Evolutionary conservation across 2,888 invertebrate genomes (phyloP), one percentile per base, ranked within the genome.

Genomic region (Labia minor): DNA sequence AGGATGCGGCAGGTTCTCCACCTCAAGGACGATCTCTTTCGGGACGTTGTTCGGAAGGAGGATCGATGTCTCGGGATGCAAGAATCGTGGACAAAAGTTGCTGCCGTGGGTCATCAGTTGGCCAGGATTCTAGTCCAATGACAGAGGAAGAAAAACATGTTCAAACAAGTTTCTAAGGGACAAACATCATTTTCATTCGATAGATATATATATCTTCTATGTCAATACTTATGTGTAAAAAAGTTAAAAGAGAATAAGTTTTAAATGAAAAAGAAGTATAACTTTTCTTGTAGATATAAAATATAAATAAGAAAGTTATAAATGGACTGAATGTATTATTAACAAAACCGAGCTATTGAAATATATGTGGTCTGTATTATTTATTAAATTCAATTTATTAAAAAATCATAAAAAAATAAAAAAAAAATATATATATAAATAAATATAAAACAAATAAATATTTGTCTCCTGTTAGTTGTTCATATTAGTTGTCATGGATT

Each of bases 1-100:
- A 21, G 93, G 90, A 77, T 90, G 90, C 19, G 95, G 94, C 71
- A 95, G 80, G 77, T 95, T 95, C 74, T 92, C 90, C 65, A 94
- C 93, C 78, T 93, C 92, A 69, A 95, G 82, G 67, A 89, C 85
- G 70, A 95, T 87, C 79, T 94, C 92, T 75, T 91, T 92, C 14
- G 90, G 88, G 61, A 93, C 92, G 76, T 91, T 91, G 74, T 93
- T 92, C 1, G 95, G 93, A 68, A 95, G 77, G 74, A 94, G 82
- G 72, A 94, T 88, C 37, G 87, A 86, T 73, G 84, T 84, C 67
- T 87, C 85, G 65, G 86, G 85, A 69, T 84, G 85, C 72, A 88
- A 86, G 74, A 95, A 90, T 72, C 92, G 86, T 14, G 95, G 95
- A 78, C 95, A 95, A 74, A 83, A 82, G 78, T 71, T 81, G 74